Evolutionary conservation across 2,888 invertebrate genomes (phyloP), one percentile per base, ranked within the genome.

Genomic region (Drosophila ezoana): DNA sequence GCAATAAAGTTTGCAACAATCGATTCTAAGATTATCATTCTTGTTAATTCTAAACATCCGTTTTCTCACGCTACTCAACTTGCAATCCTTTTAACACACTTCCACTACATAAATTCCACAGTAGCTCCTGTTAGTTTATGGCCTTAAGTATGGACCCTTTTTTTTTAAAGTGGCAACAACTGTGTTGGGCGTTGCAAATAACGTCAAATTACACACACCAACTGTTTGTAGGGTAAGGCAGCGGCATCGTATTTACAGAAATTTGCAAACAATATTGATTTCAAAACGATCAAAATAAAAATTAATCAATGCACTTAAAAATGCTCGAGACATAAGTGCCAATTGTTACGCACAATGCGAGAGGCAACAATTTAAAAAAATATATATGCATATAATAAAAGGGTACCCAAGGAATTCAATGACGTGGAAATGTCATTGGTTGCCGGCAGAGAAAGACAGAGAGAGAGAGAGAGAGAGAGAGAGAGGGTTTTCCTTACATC

Each of bases 271-370:
- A 88, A 88, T 88, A 89, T 88, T 88, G 89, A 89, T 79, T 76
- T 79, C 76, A 69, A 73, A 88, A 67, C 81, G 78, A 88, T 89
- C 89, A 88, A 88, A 88, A 89, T 85, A 88, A 76, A 85, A 89
- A 88, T 89, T 89, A 89, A 89, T 88, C 88, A 88, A 89, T 79
- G 84, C 88, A 88, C 87, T 86, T 78, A 72, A 88, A 83, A 78
- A 71, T 54, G 59, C 68, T 59, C 60, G 52, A 64, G 56, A 67
- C 76, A 61, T 70, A 73, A 79, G 79, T 79, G 79, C 67, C 79
- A 74, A 78, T 80, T 78, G 72, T 72, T 75, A 75, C 72, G 59
- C 62, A 75, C 75, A 76, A 72, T 72, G 63, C 61, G 28, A 64
- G 58, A 63, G 72, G 79, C 77, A 72, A 72, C 79, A 81, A 76